phyloP scores from a whole-genome alignment of 2,888 invertebrate species.

The Luffia ferchaultella region DNA sequence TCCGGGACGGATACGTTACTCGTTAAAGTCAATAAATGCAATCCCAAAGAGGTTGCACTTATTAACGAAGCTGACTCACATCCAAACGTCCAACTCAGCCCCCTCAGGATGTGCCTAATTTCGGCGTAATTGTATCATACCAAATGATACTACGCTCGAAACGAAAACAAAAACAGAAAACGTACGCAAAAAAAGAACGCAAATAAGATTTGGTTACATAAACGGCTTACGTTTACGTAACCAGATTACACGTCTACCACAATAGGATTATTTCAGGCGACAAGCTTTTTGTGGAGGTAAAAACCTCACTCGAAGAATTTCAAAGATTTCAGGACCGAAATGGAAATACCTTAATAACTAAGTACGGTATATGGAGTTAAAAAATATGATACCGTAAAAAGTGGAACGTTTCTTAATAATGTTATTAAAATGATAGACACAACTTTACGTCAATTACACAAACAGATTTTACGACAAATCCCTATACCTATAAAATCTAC shows the following conservation, averaged over 20 bases:
- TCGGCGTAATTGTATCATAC: slow-evolving; percentile 13
- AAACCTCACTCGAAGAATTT: too few relatives aligned
- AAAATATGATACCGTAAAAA: too few relatives aligned
- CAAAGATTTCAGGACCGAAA: too few relatives aligned
- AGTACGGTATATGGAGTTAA: too few relatives aligned
- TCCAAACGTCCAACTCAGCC: slow-evolving; percentile 10
- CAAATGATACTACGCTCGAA: background rate
- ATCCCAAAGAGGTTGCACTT: slow-evolving; percentile 42
- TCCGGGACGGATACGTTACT: slow-evolving; percentile 49
- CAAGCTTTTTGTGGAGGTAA: background rate
- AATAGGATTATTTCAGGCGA: background rate
- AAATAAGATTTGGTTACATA: background rate
- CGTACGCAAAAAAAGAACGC: background rate
- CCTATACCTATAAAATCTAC: too few relatives aligned
- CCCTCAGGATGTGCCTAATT: slow-evolving; percentile 33
- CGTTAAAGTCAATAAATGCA: slow-evolving; percentile 55
- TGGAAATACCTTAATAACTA: too few relatives aligned
- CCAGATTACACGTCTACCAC: background rate
- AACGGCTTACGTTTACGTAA: background rate
- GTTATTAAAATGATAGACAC: too few relatives aligned
- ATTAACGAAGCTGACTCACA: slow-evolving; percentile 47
- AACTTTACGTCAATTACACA: too few relatives aligned
- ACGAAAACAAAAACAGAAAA: too few relatives aligned
- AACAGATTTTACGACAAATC: too few relatives aligned
- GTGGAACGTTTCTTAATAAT: too few relatives aligned